Base-by-base conservation (phyloP, 2,797 vertebrate genomes). In the Eulemur albifrons region DNA sequence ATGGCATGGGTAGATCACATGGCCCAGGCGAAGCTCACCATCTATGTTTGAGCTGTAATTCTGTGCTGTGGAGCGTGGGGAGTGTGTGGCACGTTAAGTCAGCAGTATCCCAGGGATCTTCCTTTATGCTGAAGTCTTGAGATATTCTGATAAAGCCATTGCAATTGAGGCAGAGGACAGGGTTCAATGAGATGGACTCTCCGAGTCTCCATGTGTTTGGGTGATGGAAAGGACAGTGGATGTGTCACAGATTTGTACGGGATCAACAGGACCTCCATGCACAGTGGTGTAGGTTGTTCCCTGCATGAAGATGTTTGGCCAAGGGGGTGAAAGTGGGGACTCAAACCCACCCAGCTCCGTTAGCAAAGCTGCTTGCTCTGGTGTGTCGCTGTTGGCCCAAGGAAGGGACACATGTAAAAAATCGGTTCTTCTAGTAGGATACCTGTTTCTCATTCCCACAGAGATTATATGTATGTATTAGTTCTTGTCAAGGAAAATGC, bases 1-100 rank as follows among this genome's bases (percentile, higher is more conserved):
- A 38, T 2, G 52, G 80, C 2, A 0, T 1, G 4, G 32, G 15
- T n/a, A 38, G 67, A 30, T 43, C 4, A 0, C 32, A 17, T 0
- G 7, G 52, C 43, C 38, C 43, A 38, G 70, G 40, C 11, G 1
- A 35, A 76, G 35, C 50, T 88, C 25, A 3, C 35, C 8, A 0
- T 52, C 50, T 63, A 13, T 59, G 21, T 70, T 27, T 23, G 69
- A 93, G 25, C 48, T 54, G 4, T 63, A 57, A 57, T 63, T 67
- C 32, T 30, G 35, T 30, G 65, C 48, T 10, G 0, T 83, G 54
- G 48, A 72, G 43, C 3, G 30, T 14, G 18, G 15, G 25, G 0
- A 2, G 27, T 35, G 30, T 5, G 4, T 30, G 61, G 17, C 25
- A 15, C 0, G 3, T n/a, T 20, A 17, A 13, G 21, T 32, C 25